Evolutionary conservation across 2,113 vertebrate genomes (phyloP), one percentile per base, ranked within the genome.

Genomic region (Carettochelys insculpta): DNA sequence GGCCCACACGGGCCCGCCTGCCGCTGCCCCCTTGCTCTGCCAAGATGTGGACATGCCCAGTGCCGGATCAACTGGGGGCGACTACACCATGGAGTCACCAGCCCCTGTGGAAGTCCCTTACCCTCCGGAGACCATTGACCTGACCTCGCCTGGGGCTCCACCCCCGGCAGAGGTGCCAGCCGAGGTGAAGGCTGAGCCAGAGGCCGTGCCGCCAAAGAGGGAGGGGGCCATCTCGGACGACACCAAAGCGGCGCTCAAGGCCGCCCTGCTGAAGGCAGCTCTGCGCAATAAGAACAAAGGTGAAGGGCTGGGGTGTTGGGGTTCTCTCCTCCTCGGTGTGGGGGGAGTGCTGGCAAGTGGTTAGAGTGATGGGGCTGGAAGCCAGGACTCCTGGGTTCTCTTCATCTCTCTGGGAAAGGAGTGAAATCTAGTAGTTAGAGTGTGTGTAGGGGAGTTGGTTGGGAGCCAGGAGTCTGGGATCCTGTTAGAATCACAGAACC

Each of bases 181-280:
- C 3, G 65, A 82, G 12, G 96, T 97, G 22, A 97, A 97, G n/a
- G 94, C 85, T 1, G 97, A 97, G 89, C 88, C 95, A 11, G 97
- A 93, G 29, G 98, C 96, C 1, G 7, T 27, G 0, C 94, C 89
- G 1, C 96, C 98, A 6, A 98, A 98, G 86, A 98, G 97, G 83
- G 99, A 99, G 11, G 99, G 99, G 0, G 98, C 98, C 41, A 99
- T 99, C 96, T 99, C 99, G 0, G 98, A 99, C 12, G 98, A 99
- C 86, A 99, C 99, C 54, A 99, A 99, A 95, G 98, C 98, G 0
- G 99, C 99, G 4, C 99, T 99, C 10, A 99, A 98, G 94, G 99
- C 99, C 0, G 98, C 98, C 12, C 95, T 99, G 89, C 97, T 99
- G 20, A 99, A 99, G 93, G 99, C 99, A 1, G 98, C 98, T n/a